Conservation (phyloP, 2,888 invertebrate species). For the Drosophila anceps region DNA sequence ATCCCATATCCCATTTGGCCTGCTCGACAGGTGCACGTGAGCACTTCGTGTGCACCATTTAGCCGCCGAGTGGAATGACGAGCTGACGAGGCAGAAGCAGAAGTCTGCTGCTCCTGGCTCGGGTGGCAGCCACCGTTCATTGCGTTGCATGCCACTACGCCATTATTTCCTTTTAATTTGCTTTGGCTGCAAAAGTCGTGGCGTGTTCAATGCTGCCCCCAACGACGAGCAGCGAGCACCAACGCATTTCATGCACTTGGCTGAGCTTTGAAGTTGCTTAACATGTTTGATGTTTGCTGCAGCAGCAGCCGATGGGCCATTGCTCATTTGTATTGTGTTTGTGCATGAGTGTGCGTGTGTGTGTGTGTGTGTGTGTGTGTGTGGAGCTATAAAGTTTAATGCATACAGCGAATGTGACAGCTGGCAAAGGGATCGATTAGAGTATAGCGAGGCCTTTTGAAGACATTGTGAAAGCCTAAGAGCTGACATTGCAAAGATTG, state of each 20-base stretch:
- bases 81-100: conserved; percentile 3
- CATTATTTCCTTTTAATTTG: conserved; percentile 80
- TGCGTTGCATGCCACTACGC: conserved; percentile 62
- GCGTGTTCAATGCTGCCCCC: conserved; percentile 66
- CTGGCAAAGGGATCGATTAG: conserved; percentile 26
- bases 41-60: conserved; percentile 79
- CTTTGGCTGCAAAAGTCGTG: conserved; percentile 78
- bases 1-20: conserved; percentile 9
- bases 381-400: conserved; percentile 60
- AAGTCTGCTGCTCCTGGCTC: conserved; percentile 1
- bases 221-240: conserved; percentile 14
- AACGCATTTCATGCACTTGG: conserved; percentile 76
- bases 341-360: conserved; percentile 2
- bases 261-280: conserved; percentile 76
- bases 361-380: conserved; percentile 13
- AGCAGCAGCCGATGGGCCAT: conserved; percentile 27
- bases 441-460: conserved; percentile 10
- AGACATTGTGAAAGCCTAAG: conserved; percentile 11
- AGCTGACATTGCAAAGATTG: conserved; percentile 12
- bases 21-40: conserved; percentile 72
- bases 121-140: conserved; percentile 30
- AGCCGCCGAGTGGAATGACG: conserved; percentile 46
- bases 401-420: conserved; percentile 63
- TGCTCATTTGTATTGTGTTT: conserved; percentile 45
- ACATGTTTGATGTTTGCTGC: conserved; percentile 73